Evolutionary conservation across 2,797 vertebrate genomes (phyloP).

Genomic region (Danio choprae): DNA sequence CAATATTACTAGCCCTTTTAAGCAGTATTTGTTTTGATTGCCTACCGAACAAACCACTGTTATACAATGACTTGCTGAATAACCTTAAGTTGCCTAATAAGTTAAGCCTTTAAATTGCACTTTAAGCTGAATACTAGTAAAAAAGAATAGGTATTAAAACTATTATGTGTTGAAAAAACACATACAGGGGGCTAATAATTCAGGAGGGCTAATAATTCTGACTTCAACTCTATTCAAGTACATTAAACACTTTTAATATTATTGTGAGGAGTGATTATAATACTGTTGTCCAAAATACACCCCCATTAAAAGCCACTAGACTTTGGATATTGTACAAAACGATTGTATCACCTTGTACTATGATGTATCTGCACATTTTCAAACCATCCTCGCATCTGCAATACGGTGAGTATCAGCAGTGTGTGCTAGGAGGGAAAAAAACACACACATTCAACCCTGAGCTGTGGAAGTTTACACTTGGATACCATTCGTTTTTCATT

Average conservation of each 20-base stretch:
- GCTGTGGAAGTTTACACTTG: constrained; percentile 27
- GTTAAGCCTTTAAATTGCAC: too few species aligned
- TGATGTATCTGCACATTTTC: neutral
- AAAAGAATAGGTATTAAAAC: too few species aligned
- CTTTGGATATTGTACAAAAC: neutral
- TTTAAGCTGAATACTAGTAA: too few species aligned
- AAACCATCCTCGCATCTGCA: neutral
- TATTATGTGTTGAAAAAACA: too few species aligned
- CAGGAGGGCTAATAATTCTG: too few species aligned
- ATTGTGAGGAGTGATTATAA: neutral
- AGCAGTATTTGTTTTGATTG: too few species aligned
- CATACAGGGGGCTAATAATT: too few species aligned
- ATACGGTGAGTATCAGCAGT: neutral
- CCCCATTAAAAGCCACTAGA: neutral
- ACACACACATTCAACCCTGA: constrained; percentile 2
- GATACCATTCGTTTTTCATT: constrained; percentile 19
- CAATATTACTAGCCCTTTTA: too few species aligned
- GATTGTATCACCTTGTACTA: neutral
- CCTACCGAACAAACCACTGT: too few species aligned
- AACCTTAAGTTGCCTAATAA: too few species aligned
- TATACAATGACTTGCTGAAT: too few species aligned
- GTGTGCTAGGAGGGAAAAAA: neutral
- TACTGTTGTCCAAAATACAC: neutral
- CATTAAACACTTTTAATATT: neutral
- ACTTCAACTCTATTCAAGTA: too few species aligned